These are phyloP conservation scores for Parotia lawesii DNA, from an alignment of 2,113 vertebrate species.

Conservation along the genomic window DNA sequence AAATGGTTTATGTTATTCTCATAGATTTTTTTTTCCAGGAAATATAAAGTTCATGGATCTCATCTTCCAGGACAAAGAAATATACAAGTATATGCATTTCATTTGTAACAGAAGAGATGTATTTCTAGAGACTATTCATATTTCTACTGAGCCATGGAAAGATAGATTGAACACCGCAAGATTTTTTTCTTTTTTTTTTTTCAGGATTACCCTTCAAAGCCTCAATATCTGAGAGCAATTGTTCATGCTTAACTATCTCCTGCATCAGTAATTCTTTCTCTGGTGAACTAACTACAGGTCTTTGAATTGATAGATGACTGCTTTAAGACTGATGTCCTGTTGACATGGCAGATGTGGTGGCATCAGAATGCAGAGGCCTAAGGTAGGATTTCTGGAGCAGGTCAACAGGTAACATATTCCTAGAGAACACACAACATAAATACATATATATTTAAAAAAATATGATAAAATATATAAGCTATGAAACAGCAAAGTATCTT, in stretches of 20 bases:
- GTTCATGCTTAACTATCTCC: neutral
- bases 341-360: neutral
- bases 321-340: neutral
- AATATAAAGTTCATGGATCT: neutral
- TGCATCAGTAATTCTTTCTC: conserved; percentile 9
- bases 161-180: neutral
- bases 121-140: neutral
- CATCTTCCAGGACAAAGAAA: neutral
- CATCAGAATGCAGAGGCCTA: neutral
- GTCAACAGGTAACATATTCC: neutral
- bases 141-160: neutral
- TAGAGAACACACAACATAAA: neutral
- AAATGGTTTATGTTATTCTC: neutral
- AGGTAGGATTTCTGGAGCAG: neutral
- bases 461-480: neutral
- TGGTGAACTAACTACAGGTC: neutral
- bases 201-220: neutral
- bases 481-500: neutral
- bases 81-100: neutral
- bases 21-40: neutral
- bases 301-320: neutral
- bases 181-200: neutral
- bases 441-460: neutral
- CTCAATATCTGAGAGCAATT: neutral
- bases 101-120: neutral